A percentile compares a stretch with the other conserved stretches of the same genome.
These are phyloP conservation scores for Mesorhabditis spiculigera DNA, from an alignment of 2,888 invertebrate genomes.

Conservation along the genomic window DNA sequence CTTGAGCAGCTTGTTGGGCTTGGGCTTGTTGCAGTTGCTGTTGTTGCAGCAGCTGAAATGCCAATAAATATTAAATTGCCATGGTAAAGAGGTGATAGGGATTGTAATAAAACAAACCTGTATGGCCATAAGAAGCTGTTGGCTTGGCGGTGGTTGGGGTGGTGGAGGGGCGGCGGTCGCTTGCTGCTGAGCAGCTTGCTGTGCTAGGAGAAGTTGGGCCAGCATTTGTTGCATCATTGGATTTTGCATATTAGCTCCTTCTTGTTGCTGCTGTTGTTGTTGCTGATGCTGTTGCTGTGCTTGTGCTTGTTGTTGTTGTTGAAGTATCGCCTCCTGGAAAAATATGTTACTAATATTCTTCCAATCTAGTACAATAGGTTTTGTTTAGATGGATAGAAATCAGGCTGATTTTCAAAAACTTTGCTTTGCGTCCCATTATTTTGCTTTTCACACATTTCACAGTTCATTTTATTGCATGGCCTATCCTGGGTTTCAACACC, in stretches of 20 bases:
- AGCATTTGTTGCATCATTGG: constrained; percentile 14
- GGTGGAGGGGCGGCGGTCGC: background rate
- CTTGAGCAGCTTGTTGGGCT: constrained; percentile 6
- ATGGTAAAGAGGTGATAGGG: background rate
- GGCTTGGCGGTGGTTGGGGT: constrained; percentile 12
- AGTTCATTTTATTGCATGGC: too few species aligned
- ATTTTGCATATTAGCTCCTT: constrained; percentile 7
- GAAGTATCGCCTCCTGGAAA: constrained; percentile 13
- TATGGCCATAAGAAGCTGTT: background rate
- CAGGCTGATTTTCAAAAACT: too few species aligned
- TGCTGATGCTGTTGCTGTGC: constrained; percentile 11
- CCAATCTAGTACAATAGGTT: too few species aligned
- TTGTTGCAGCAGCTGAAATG: constrained; percentile 14
- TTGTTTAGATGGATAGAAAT: too few species aligned
- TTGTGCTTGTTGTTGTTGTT: constrained; percentile 14
- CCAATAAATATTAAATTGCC: constrained; percentile 10
- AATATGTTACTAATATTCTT: too few species aligned
- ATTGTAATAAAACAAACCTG: too few species aligned
- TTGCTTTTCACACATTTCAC: too few species aligned
- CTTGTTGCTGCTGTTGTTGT: constrained; percentile 13
- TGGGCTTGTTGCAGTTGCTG: constrained; percentile 21
- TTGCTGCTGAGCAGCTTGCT: constrained; percentile 11
- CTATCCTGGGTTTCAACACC: too few species aligned
- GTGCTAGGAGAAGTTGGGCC: constrained; percentile 10
- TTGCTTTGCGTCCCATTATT: too few species aligned